Percentiles rank a stretch among this genome's conserved stretches.
These are phyloP conservation scores for Eupleurogrammus muticus DNA, from an alignment of 2,797 vertebrate genomes.

Conservation along the genomic window DNA sequence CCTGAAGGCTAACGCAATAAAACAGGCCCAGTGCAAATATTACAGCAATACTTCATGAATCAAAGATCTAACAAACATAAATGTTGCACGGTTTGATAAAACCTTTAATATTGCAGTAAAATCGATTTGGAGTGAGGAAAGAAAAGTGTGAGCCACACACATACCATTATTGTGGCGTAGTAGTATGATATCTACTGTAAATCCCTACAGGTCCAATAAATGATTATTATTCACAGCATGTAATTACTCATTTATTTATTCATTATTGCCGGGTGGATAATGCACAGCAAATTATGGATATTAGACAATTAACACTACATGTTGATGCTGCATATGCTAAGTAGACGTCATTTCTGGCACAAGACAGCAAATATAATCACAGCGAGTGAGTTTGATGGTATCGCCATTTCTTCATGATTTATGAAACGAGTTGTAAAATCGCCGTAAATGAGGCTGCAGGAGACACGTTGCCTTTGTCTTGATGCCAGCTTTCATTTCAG, in stretches of 20 bases:
- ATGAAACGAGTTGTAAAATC: conserved; percentile 26
- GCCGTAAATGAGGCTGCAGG: conserved; percentile 15
- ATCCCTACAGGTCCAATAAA: not conserved
- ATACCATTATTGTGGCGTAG: not conserved
- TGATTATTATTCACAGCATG: not conserved
- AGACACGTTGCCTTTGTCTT: conserved; percentile 5
- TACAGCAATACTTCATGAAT: not conserved
- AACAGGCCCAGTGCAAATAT: conserved; percentile 8
- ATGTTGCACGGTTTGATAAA: not conserved
- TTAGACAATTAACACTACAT: conserved; percentile 35
- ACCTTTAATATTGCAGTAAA: not conserved
- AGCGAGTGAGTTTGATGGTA: not conserved
- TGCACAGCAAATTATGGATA: conserved; percentile 33
- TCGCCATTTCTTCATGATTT: not conserved
- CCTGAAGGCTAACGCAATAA: conserved; percentile 15
- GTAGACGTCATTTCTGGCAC: conserved; percentile 1
- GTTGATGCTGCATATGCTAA: conserved; percentile 47
- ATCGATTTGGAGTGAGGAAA: not conserved
- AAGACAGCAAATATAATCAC: conserved; percentile 2
- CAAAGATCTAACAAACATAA: not conserved
- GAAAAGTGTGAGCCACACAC: not conserved
- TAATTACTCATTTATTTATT: too few relatives aligned
- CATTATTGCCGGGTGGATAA: conserved; percentile 29
- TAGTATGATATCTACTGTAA: too few relatives aligned
- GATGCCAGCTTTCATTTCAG: not conserved